Base-by-base conservation (phyloP, 2,888 invertebrate genomes). In the Atherix ibis region DNA sequence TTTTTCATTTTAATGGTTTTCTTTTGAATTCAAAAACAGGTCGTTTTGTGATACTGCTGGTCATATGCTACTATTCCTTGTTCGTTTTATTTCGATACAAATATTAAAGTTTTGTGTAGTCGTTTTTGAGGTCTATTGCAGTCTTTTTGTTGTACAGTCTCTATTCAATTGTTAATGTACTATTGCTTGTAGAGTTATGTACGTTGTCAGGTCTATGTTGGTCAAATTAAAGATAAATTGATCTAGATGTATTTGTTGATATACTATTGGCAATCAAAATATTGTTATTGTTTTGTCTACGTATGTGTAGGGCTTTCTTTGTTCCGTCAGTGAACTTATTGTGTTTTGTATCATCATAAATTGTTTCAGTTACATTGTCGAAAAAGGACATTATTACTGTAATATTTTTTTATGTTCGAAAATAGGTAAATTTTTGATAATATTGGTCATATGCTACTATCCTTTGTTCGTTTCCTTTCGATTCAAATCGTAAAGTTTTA, bases 351-450 rank as follows among this genome's bases (percentile, higher is more conserved):
- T 43, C 3, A 59, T 35, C 32, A 57, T 54, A 15, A 59, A 44
- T 22, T n/a, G n/a, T n/a, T n/a, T n/a, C n/a, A n/a, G n/a, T n/a
- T n/a, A n/a, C n/a, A n/a, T n/a, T n/a, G n/a, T n/a, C n/a, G n/a
- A n/a, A n/a, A n/a, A n/a, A n/a, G n/a, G n/a, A n/a, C n/a, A n/a
- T n/a, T n/a, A n/a, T n/a, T n/a, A n/a, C n/a, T n/a, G n/a, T n/a
- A n/a, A n/a, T n/a, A n/a, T n/a, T n/a, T n/a, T n/a, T n/a, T n/a
- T n/a, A n/a, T n/a, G n/a, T n/a, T n/a, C n/a, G n/a, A n/a, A n/a
- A n/a, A n/a, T n/a, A n/a, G 57, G 49, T 10, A 58, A 46, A 40
- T 59, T 58, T 36, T 58, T 54, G 3, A 58, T 50, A n/a, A 56
- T 40, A 9, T 54, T 50, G 4, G 52, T 54, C 2, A 9, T 45